phyloP scores from a whole-genome alignment of 2,888 invertebrate species.

The Urechis unicinctus region DNA sequence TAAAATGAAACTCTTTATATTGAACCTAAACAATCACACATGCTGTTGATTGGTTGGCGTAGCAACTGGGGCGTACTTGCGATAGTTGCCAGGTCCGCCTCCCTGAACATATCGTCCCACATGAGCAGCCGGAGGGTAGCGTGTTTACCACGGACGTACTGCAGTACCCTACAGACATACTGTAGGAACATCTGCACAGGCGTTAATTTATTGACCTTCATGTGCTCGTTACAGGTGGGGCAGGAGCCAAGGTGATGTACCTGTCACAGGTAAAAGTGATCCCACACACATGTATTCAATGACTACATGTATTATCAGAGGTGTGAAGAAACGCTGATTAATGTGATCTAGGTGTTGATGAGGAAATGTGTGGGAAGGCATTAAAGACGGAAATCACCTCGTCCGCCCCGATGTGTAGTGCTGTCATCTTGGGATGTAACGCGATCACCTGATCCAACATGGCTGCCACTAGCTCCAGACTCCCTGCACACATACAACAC shows the following conservation, averaged over 20 bases:
- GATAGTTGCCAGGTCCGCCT: constrained; percentile 29
- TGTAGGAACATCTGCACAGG: constrained; percentile 40
- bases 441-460: constrained; percentile 68
- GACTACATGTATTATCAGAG: too few relatives aligned
- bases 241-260: constrained; percentile 60
- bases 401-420: constrained; percentile 75
- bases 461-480: constrained; percentile 55
- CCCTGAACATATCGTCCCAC: constrained; percentile 76
- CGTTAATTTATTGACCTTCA: constrained; percentile 10
- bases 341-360: neutral
- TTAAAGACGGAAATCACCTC: constrained; percentile 55
- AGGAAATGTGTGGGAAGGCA: too few relatives aligned
- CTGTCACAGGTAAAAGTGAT: constrained; percentile 25
- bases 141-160: constrained; percentile 60
- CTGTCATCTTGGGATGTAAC: constrained; percentile 59
- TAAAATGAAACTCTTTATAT: too few relatives aligned
- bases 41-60: too few relatives aligned
- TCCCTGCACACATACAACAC: too few relatives aligned
- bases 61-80: constrained; percentile 5
- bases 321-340: too few relatives aligned
- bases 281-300: too few relatives aligned
- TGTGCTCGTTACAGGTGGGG: constrained; percentile 36
- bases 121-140: constrained; percentile 60
- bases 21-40: too few relatives aligned
- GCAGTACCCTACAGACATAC: constrained; percentile 39